Evolutionary conservation across 1,140 invertebrate genomes (phyloP).

Genomic region (Drosophila gunungcola): DNA sequence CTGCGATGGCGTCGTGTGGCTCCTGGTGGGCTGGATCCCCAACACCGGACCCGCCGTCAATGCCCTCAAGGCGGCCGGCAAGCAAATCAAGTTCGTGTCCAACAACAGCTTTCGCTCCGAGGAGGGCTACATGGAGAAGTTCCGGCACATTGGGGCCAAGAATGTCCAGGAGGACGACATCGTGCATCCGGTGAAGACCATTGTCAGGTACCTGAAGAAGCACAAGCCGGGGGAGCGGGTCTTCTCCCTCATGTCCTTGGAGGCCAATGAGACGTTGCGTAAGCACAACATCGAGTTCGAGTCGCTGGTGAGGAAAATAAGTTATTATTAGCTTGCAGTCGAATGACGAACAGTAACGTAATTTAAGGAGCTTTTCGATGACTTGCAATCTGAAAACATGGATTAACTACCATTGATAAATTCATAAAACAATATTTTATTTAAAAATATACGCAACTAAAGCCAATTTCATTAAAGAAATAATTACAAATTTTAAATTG

Average conservation of each 20-base stretch:
- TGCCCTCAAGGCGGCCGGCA: slow-evolving; percentile 87
- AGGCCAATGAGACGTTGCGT: slow-evolving; percentile 73
- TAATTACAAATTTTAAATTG: too few relatives aligned
- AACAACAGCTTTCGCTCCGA: slow-evolving; percentile 87
- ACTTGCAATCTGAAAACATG: not conserved
- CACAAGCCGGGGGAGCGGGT: slow-evolving; percentile 57
- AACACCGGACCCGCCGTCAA: slow-evolving; percentile 86
- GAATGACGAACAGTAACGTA: too few relatives aligned
- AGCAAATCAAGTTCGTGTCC: slow-evolving; percentile 89
- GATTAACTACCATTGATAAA: too few relatives aligned
- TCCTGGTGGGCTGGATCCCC: slow-evolving; percentile 84
- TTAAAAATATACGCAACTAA: too few relatives aligned
- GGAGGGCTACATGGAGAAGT: slow-evolving; percentile 82
- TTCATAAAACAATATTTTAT: too few relatives aligned
- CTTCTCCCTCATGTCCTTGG: slow-evolving; percentile 67
- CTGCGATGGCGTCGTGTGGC: slow-evolving; percentile 75
- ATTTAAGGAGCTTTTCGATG: not conserved
- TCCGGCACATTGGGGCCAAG: slow-evolving; percentile 56
- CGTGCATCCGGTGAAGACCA: slow-evolving; percentile 74
- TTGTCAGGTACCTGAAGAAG: slow-evolving; percentile 67
- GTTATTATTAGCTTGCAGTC: too few relatives aligned
- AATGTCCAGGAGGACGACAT: slow-evolving; percentile 64
- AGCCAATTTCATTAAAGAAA: too few relatives aligned
- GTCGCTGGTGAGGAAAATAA: slow-evolving; percentile 57
- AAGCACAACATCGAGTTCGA: slow-evolving; percentile 70